These are phyloP conservation scores for Capreolus pygargus DNA, from an alignment of 2,113 vertebrate genomes.

Conservation along the genomic window DNA sequence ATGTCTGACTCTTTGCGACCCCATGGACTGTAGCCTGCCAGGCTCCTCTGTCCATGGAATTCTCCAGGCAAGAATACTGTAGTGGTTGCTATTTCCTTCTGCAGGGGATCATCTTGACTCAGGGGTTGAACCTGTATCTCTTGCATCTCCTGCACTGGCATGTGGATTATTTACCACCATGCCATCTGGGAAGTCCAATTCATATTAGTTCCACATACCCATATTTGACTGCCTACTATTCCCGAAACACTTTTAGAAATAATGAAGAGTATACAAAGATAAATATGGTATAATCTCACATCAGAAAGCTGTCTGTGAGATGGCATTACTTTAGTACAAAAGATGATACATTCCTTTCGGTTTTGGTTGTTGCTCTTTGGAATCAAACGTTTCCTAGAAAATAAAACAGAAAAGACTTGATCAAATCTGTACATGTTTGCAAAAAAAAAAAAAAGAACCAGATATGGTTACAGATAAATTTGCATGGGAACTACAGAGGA, in stretches of 20 bases:
- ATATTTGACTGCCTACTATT: not conserved
- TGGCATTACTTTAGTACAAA: rapidly evolving
- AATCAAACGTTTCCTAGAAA: not conserved
- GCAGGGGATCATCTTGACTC: not conserved
- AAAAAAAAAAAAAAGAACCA: not conserved
- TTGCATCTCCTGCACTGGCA: not conserved
- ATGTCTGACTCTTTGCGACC: rapidly evolving
- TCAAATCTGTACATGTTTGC: not conserved
- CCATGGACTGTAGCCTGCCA: not conserved
- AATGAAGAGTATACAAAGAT: not conserved
- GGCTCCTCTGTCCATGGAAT: not conserved
- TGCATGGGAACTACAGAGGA: not conserved
- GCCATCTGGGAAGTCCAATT: not conserved
- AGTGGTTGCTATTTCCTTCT: not conserved
- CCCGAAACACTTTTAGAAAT: not conserved
- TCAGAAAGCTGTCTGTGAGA: not conserved
- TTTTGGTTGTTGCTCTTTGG: not conserved
- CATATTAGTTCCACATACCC: not conserved
- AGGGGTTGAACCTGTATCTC: not conserved
- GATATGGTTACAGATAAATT: not conserved
- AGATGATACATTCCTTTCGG: no score
- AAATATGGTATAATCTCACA: not conserved
- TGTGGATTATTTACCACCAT: not conserved
- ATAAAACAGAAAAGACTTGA: not conserved
- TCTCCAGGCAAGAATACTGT: not conserved